Base-by-base conservation (phyloP, 2,113 vertebrate genomes). In the Tychaedon coryphoeus region DNA sequence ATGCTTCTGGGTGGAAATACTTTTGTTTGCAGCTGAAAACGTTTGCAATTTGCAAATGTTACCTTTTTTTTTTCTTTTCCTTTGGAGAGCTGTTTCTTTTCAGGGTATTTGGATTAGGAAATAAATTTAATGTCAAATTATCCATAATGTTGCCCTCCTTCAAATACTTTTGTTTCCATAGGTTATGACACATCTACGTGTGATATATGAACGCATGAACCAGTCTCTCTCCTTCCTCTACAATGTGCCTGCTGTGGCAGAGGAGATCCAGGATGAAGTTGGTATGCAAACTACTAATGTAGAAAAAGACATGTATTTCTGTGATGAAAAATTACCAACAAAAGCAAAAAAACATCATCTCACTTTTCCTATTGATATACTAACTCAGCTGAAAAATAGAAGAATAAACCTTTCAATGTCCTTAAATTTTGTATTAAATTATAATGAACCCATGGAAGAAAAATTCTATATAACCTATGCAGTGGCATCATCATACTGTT, bases 141-240 rank as follows among this genome's bases (percentile, higher is more conserved):
- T n/a, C 58, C 23, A 8, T 24, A 23, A 14, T 54, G 50, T 67
- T 79, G 5, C 15, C 11, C 25, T 86, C 16, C 61, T 85, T 88
- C 16, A 12, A 88, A 80, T 95, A 22, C 28, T 90, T 93, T 42
- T 84, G 10, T 96, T 86, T 95, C 56, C 43, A 0, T 43, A 99
- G 99, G 99, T 99, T 53, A 98, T 99, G 98, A 99, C 99, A 48
- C 99, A 99, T 96, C 98, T 99, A 93, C 99, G 99, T 51, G 99
- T 99, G 91, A 99, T 99, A 66, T 99, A 99, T 38, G 99, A 99
- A 91, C 98, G 99, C 64, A 99, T 99, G 99, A 99, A 99, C 97
- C 99, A 99, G 97, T 99, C 99, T 89, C 98, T 99, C 73, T 99
- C 98, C 23, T 98, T 99, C 83, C 99, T 99, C 72, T 99, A 99